phyloP scores from a whole-genome alignment of 2,888 invertebrate genomes.

The Tigriopus californicus region DNA sequence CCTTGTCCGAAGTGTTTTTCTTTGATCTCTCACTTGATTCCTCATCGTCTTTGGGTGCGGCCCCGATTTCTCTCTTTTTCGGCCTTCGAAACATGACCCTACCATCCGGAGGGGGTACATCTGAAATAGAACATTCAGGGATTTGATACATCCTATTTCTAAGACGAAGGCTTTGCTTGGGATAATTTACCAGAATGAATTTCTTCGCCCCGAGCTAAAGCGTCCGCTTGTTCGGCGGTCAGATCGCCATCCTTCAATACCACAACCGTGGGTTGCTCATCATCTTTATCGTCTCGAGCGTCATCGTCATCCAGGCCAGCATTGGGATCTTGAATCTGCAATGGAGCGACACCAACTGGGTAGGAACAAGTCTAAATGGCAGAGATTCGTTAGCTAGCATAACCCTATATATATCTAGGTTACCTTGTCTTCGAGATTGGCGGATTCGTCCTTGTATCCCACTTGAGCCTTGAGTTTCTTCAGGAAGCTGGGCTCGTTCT shows the following conservation, averaged over 20 bases:
- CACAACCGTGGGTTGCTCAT: conserved; percentile 39
- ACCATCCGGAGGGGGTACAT: conserved; percentile 18
- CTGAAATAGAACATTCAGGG: background rate
- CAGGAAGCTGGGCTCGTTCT: background rate
- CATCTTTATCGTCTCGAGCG: background rate
- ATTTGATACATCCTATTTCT: background rate
- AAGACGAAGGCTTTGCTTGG: background rate
- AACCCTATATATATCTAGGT: too few relatives aligned
- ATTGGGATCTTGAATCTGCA: too few relatives aligned
- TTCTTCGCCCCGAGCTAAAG: conserved; percentile 12
- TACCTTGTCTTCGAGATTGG: background rate
- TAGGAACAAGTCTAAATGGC: too few relatives aligned
- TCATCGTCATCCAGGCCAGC: background rate
- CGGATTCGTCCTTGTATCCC: background rate
- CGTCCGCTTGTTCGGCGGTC: conserved; percentile 48
- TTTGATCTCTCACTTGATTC: conserved; percentile 22
- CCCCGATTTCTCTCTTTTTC: conserved; percentile 20
- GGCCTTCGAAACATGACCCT: conserved; percentile 24
- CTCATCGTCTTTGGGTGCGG: conserved; percentile 20
- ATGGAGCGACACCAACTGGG: too few relatives aligned
- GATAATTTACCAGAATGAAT: background rate
- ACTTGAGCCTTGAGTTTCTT: conserved; percentile 3
- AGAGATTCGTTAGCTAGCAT: too few relatives aligned
- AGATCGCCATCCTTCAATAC: conserved; percentile 57
- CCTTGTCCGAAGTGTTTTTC: too few relatives aligned